A percentile compares a stretch with the other conserved stretches of the same genome.
phyloP scores from a whole-genome alignment of 2,113 vertebrate species.

The Aphelocoma coerulescens region DNA sequence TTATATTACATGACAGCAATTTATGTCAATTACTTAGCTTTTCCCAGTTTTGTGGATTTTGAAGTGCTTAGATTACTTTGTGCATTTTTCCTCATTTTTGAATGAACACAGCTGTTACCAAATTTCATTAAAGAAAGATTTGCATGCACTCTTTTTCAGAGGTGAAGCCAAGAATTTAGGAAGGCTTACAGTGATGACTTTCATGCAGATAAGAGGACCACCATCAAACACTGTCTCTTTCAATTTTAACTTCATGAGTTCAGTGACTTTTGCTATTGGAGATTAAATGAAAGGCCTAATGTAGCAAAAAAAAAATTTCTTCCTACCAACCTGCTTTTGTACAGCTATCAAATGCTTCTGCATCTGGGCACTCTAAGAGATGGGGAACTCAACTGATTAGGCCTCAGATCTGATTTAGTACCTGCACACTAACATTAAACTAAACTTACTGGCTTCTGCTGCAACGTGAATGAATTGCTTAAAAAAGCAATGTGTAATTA shows the following conservation, averaged over 20 bases:
- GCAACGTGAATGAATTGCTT: not conserved
- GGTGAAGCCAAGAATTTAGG: not conserved
- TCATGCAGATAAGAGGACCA: not conserved
- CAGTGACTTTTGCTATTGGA: not conserved
- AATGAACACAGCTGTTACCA: not conserved
- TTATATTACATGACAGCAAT: not conserved
- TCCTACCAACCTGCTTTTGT: not conserved
- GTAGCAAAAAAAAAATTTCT: not conserved
- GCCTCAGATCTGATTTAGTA: not conserved
- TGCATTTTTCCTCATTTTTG: not conserved
- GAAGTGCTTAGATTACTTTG: not conserved
- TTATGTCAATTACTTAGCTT: not conserved
- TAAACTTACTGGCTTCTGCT: not conserved
- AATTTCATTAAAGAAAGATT: not conserved
- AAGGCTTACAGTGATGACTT: not conserved
- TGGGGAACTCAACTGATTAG: not conserved
- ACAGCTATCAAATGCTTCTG: not conserved
- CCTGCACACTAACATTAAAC: not conserved
- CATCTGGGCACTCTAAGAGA: not conserved
- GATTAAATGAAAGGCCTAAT: not conserved
- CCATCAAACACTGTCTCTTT: not conserved
- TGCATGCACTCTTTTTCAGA: not conserved
- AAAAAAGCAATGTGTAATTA: not conserved
- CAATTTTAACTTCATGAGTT: not conserved
- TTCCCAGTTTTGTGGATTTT: not conserved